Base-by-base conservation (phyloP, 2,888 invertebrate genomes). In the Epinotia ramella region DNA sequence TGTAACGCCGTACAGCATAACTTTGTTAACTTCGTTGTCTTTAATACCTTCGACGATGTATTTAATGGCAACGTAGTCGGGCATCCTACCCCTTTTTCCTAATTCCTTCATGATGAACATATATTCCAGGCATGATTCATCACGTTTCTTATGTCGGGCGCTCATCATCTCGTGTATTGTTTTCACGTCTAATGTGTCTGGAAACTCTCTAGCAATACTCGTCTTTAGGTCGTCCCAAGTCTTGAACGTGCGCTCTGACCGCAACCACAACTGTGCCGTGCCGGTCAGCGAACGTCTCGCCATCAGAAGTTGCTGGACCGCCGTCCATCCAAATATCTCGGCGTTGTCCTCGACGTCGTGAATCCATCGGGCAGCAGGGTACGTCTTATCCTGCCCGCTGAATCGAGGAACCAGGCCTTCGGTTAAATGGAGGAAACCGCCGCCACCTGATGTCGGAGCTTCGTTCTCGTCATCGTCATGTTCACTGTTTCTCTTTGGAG, bases 121-220 rank as follows among this genome's bases (percentile, higher is more conserved):
- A n/a, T n/a, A n/a, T n/a, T n/a, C n/a, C n/a, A n/a, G n/a, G n/a
- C n/a, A n/a, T n/a, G n/a, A n/a, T n/a, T n/a, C n/a, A n/a, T n/a
- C n/a, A n/a, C n/a, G n/a, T n/a, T 33, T 53, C 12, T 81, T 82
- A 59, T 78, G 80, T 3, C 82, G 46, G 3, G 46, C 13, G 1
- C 60, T n/a, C 80, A 81, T 79, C 1, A 80, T 16, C 57, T 81
- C 81, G 28, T 83, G 81, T 57, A 80, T 73, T 2, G 73, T 64
- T 49, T 80, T 81, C 7, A 13, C n/a, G 64, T 81, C 78, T 2
- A 78, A 12, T 0, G 72, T 40, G 0, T 82, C 82, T 0, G 80
- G 80, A 18, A 82, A 82, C 73, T 80, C 80, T 64, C 77, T 79
- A 4, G 3, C 0, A 0, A 82, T 11, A 0, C 78, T 80, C 0